Evolutionary conservation across 2,113 vertebrate genomes (phyloP).

Genomic region (Sylvilagus bachmani): DNA sequence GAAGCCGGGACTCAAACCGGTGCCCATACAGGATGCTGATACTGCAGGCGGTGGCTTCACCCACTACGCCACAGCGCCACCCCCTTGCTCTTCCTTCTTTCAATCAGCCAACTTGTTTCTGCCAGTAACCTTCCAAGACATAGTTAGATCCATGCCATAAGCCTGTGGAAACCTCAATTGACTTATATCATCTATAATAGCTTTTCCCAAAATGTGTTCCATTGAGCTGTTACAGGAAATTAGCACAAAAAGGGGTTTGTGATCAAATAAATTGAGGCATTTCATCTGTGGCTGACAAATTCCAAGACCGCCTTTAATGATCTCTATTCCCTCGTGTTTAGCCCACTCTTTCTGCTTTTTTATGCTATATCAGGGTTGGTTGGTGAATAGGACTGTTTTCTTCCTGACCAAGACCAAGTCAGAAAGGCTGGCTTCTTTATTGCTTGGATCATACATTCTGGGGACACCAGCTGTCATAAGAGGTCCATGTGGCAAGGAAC

Average conservation of each 20-base stretch:
- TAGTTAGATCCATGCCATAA: not conserved
- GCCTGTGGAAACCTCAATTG: not conserved
- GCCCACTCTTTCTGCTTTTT: not conserved
- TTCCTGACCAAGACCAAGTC: not conserved
- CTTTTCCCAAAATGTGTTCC: conserved; percentile 10
- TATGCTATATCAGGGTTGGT: not conserved
- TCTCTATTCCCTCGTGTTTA: not conserved
- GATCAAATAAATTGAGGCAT: conserved; percentile 13
- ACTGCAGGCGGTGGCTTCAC: too few species aligned
- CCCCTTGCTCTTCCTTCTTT: too few species aligned
- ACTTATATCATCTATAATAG: not conserved
- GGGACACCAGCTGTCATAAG: not conserved
- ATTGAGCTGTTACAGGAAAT: not conserved
- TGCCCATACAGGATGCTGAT: too few species aligned
- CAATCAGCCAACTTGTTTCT: not conserved
- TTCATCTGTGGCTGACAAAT: not conserved
- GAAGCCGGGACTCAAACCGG: too few species aligned
- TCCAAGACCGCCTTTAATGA: not conserved
- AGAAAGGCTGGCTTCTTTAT: not conserved
- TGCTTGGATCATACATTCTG: conserved; percentile 3
- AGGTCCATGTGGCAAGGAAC: not conserved
- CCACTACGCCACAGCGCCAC: too few species aligned
- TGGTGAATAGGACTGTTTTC: not conserved
- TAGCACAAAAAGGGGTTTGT: not conserved
- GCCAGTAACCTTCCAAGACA: not conserved